Evolutionary conservation across 2,113 vertebrate genomes (phyloP), one percentile per base, ranked within the genome.

Genomic region (Malurus elegans): DNA sequence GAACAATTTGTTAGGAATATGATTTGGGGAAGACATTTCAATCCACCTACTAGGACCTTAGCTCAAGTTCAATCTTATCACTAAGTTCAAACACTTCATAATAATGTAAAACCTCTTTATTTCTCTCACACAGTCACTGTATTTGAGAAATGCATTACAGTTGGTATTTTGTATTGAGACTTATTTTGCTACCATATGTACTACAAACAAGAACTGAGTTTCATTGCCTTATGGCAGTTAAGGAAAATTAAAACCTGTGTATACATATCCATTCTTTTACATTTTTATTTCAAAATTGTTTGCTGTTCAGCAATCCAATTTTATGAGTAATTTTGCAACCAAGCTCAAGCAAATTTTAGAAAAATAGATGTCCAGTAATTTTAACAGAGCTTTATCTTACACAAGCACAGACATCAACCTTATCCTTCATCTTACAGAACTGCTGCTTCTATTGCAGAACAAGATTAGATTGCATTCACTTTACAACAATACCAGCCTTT

Each of bases 81-180:
- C 38, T 58, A 80, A 76, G 78, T 57, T 38, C 4, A 75, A 89
- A 64, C 6, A 78, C 67, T 58, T 25, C 5, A 48, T 53, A 34
- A 78, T 47, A 83, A 78, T 64, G 3, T 28, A 66, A 62, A 80
- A 29, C 0, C 0, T 4, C 3, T 4, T 79, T 67, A 21, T 58
- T 75, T 67, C 18, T 57, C 14, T 67, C 23, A 54, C 31, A 50
- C 10, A 79, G 31, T 54, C 38, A 24, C 7, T 60, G 18, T 15
- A 53, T 6, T 79, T 4, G 0, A 56, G 9, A 34, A 79, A 53
- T 14, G 20, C 0, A 0, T 65, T 67, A 54, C 20, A 54, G 16
- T 24, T 75, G 4, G 14, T 57, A 57, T 79, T 93, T 85, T 31
- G 6, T 26, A 69, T 45, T 26, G 15, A 44, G 18, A 64, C 72